Base-by-base conservation (phyloP, 2,797 vertebrate genomes). In the Gallinago stenura region DNA sequence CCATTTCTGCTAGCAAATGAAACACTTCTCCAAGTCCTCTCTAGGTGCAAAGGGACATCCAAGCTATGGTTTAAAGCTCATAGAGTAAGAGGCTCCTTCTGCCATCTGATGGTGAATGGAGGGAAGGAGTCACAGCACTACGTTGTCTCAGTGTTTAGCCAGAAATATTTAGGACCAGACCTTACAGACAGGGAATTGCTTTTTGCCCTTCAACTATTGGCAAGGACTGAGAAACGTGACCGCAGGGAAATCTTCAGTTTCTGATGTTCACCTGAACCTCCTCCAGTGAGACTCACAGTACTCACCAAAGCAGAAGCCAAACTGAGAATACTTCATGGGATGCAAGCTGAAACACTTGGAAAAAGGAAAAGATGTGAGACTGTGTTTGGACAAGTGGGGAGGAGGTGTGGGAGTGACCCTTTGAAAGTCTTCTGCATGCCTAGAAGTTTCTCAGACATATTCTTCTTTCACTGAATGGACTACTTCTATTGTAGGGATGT, bases 31-130 rank as follows among this genome's bases (percentile, higher is more conserved):
- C 69, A 12, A 10, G 28, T 24, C 54, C 19, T 12, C 18, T 46
- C 9, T 16, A 31, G 33, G 41, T 75, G 61, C 6, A 60, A 51
- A 78, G 45, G n/a, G 37, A 31, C 70, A 65, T 26, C 62, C 10
- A 35, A 66, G 33, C 37, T n/a, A 6, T 64, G 69, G 54, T 58
- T 83, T 68, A 80, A 58, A 87, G 58, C 45, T 69, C n/a, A 33
- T 70, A 48, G 77, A 68, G 91, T 2, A 20, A 82, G 95, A 19
- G 82, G 54, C 70, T 94, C 91, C 81, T 95, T 94, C 93, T 96
- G 95, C 93, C 89, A 89, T 8, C 96, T 84, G 78, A 95, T 92
- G 95, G 93, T 30, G 84, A 91, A 37, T 2, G 18, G 21, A 84
- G 78, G 83, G 37, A 89, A 89, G 80, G 80, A 83, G 31, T 19